Evolutionary conservation across 2,888 invertebrate species (phyloP).

Genomic region (Nephrotoma appendiculata): DNA sequence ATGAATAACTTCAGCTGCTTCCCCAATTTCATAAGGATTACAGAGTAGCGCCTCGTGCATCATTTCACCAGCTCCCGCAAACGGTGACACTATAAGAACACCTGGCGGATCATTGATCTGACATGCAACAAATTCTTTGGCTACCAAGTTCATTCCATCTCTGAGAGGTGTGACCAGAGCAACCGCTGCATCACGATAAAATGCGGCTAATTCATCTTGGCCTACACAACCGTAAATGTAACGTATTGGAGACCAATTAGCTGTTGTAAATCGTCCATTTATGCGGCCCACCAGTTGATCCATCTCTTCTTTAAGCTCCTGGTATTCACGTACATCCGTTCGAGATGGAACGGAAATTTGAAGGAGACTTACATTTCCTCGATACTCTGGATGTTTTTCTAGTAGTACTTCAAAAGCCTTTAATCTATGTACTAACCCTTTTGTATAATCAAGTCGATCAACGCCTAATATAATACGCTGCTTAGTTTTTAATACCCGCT

Average conservation of each 20-base stretch:
- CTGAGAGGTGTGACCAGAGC: slow-evolving; percentile 76
- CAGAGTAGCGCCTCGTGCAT: slow-evolving; percentile 86
- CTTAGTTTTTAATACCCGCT: slow-evolving; percentile 51
- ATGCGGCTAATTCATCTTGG: slow-evolving; percentile 73
- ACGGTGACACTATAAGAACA: slow-evolving; percentile 76
- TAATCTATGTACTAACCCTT: slow-evolving; percentile 70
- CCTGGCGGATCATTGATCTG: slow-evolving; percentile 77
- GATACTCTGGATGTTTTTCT: slow-evolving; percentile 72
- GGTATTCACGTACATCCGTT: slow-evolving; percentile 81
- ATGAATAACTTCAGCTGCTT: slow-evolving; percentile 75
- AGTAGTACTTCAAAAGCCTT: slow-evolving; percentile 70
- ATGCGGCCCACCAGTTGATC: slow-evolving; percentile 75
- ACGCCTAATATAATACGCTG: slow-evolving; percentile 77
- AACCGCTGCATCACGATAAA: slow-evolving; percentile 75
- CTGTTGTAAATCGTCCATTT: slow-evolving; percentile 77
- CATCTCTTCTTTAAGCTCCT: slow-evolving; percentile 79
- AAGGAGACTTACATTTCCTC: slow-evolving; percentile 62
- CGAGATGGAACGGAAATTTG: slow-evolving; percentile 82
- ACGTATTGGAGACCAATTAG: slow-evolving; percentile 78
- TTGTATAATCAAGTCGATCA: slow-evolving; percentile 81
- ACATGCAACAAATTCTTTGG: slow-evolving; percentile 85
- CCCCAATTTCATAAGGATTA: slow-evolving; percentile 79
- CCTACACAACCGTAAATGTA: slow-evolving; percentile 81
- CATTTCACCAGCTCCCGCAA: slow-evolving; percentile 85
- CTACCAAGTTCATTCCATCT: slow-evolving; percentile 86